These are phyloP conservation scores for Acropternis orthonyx DNA, from an alignment of 2,797 vertebrate species.

Conservation along the genomic window DNA sequence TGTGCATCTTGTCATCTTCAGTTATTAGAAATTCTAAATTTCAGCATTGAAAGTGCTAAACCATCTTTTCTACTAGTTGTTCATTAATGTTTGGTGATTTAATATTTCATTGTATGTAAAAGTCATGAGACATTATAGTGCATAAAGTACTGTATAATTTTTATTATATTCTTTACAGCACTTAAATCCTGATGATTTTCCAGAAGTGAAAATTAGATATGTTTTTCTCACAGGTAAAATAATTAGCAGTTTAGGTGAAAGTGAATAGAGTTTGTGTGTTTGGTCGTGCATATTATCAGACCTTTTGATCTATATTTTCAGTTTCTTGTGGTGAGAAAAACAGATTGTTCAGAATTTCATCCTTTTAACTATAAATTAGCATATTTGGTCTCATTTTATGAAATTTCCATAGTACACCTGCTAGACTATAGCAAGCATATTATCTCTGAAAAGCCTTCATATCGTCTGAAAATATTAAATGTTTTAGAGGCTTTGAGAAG, in stretches of 20 bases:
- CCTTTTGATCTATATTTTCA: constrained; percentile 19
- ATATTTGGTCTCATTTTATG: not conserved
- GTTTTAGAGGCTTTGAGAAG: not conserved
- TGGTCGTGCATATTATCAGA: constrained; percentile 30
- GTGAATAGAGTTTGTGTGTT: constrained; percentile 18
- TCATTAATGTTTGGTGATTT: not conserved
- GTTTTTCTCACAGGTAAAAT: constrained; percentile 67
- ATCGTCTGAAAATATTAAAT: not conserved
- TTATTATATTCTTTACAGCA: constrained; percentile 22
- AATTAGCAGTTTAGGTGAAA: constrained; percentile 58
- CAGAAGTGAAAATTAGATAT: constrained; percentile 62
- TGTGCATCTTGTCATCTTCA: not conserved
- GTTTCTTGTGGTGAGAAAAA: constrained; percentile 41
- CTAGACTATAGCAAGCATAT: not conserved
- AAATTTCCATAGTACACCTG: not conserved
- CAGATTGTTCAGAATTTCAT: constrained; percentile 9
- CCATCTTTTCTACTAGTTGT: not conserved
- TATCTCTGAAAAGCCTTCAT: not conserved
- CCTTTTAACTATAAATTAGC: not conserved
- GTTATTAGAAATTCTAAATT: constrained; percentile 25
- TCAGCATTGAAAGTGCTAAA: not conserved
- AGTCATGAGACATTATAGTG: not conserved
- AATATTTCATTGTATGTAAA: not conserved
- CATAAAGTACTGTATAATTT: not conserved
- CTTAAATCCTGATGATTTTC: constrained; percentile 49